Conservation (phyloP, 37 sponge, comb jelly and placozoan species). For the Amphimedon queenslandica region DNA sequence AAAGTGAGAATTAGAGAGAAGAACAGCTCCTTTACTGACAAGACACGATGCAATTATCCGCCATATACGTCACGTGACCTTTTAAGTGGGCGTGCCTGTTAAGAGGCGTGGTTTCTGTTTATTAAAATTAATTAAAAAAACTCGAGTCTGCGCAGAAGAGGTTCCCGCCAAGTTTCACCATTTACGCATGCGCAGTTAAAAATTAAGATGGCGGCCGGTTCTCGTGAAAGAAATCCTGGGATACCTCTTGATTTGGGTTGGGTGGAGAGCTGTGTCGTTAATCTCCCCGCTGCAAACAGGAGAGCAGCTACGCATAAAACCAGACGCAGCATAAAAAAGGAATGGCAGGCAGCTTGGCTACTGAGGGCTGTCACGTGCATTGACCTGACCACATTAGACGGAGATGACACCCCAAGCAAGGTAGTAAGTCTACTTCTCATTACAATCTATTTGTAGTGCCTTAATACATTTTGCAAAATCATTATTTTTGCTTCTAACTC, state of each 20-base stretch:
- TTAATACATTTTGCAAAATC: not conserved
- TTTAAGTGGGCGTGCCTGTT: too few relatives aligned
- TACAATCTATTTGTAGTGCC: not conserved
- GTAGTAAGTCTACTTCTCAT: slow-evolving; percentile 11
- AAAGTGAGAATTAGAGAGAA: too few relatives aligned
- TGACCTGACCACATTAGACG: slow-evolving; percentile 95
- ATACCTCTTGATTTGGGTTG: slow-evolving; percentile 82
- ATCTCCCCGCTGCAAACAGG: slow-evolving; percentile 84
- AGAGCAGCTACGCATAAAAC: slow-evolving; percentile 89
- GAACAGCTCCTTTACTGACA: too few relatives aligned
- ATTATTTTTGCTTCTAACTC: too few relatives aligned
- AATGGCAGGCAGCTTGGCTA: slow-evolving; percentile 99
- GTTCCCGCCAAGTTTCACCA: not conserved
- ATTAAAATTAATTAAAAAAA: too few relatives aligned
- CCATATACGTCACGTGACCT: too few relatives aligned
- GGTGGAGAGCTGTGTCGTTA: slow-evolving; percentile 84
- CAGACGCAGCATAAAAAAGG: slow-evolving; percentile 93
- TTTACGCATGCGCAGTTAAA: not conserved
- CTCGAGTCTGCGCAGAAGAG: too few relatives aligned
- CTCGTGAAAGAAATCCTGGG: slow-evolving; percentile 82
- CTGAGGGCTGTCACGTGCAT: slow-evolving; percentile 91
- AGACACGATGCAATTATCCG: too few relatives aligned
- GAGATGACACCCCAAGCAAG: slow-evolving; percentile 96
- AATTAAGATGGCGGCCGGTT: slow-evolving; percentile 3
- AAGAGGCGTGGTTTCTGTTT: too few relatives aligned